Conservation (phyloP, 2,888 invertebrate species). For the Anarsia innoxiella region DNA sequence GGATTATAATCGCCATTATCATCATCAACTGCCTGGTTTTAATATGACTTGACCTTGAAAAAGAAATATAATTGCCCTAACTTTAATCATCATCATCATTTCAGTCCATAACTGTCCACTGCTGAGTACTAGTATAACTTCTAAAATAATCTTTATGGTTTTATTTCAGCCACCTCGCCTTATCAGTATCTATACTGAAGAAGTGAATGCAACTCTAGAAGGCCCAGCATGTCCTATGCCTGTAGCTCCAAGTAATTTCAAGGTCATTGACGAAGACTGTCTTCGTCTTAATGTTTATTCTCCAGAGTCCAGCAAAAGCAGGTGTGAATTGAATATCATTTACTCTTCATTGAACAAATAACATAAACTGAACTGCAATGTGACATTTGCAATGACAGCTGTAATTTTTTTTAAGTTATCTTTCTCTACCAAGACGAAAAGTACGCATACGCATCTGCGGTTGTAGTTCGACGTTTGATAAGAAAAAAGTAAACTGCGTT, state of each 20-base stretch:
- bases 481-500: too few species aligned
- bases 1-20: not conserved
- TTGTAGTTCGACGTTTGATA: not conserved
- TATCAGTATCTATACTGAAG: not conserved
- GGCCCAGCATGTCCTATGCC: conserved; percentile 5
- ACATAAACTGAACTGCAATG: too few species aligned
- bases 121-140: too few species aligned
- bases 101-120: too few species aligned
- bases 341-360: too few species aligned
- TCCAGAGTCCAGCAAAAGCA: conserved; percentile 17
- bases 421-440: not conserved
- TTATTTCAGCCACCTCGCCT: not conserved
- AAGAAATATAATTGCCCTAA: too few species aligned
- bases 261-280: conserved; percentile 73
- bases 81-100: not conserved
- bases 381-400: not conserved
- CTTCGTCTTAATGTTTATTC: conserved; percentile 76
- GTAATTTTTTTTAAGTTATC: not conserved
- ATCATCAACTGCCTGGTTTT: not conserved
- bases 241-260: not conserved
- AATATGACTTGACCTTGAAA: too few species aligned
- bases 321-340: not conserved
- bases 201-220: conserved; percentile 1
- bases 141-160: too few species aligned
- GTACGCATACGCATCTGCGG: not conserved